Evolutionary conservation across 1,140 invertebrate species (phyloP), one percentile per base, ranked within the genome.

Genomic region (Micrasema longulum): DNA sequence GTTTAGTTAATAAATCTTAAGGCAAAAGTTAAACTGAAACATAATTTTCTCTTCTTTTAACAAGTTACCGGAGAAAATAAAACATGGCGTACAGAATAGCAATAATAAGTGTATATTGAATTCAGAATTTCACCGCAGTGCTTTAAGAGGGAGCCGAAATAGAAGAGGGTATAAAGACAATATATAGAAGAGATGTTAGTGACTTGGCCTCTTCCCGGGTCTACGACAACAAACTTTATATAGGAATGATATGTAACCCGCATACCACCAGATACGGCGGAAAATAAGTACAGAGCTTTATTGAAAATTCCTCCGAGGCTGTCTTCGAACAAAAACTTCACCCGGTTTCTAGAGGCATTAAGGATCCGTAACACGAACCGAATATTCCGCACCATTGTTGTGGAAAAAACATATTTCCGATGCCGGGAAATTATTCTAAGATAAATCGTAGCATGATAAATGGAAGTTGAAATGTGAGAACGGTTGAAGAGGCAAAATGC

Each of bases 231-330:
- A 63, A 63, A 63, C 36, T 45, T 63, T 63, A 43, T 43, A 43
- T 43, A 43, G 36, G 57, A 43, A 63, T 63, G 57, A 63, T 63
- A 65, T 50, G 63, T 65, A 48, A 48, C 47, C 63, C 63, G 36
- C 45, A 65, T 65, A 50, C 45, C 63, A 31, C 47, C 43, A 65
- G 63, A 50, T 43, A 48, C 63, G 43, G 47, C 1, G 47, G 47
- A 23, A 65, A 65, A 65, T 65, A 65, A 48, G 43, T 65, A 65
- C 63, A 48, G 57, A 48, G 63, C 63, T 48, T 55, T 69, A 69
- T 69, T 69, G 66, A 69, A 69, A 69, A 69, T 69, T 69, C 66
- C 66, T 69, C 35, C 4, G 66, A 60, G 66, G 18, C 36, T 57
- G 45, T 57, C 31, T 50, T 38, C 48, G 20, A 43, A 69, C 53